Evolutionary conservation across 37 sponge, comb jelly and placozoan species (phyloP), one percentile per base, ranked within the genome.

Genomic region (Beroe ovata): DNA sequence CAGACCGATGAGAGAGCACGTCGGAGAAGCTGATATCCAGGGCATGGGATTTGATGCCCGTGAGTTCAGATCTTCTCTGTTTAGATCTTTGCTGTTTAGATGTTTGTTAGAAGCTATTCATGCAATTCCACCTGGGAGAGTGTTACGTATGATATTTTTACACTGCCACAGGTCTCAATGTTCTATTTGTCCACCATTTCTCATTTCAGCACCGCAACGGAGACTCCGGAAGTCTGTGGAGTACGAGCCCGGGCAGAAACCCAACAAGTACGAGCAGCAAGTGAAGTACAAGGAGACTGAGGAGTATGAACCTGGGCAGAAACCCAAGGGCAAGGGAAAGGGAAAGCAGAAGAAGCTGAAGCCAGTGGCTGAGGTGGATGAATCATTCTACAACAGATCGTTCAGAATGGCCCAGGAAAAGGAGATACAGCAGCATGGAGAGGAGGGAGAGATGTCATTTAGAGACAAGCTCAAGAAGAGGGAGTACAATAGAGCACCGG

Each of bases 391-490:
- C 54, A 42, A 77, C 28, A 33, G 54, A 2, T 77, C 84, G 8
- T 42, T 77, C 42, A 77, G 54, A 25, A 37, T 32, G 54, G 47
- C n/a, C n/a, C 54, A 39, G 28, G 22, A 77, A 54, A 77, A 77
- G 54, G 84, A 77, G 25, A 25, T 38, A 25, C 26, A 37, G 4
- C 22, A 40, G 42, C 19, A 77, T n/a, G 38, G 29, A 4, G 84
- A 77, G 22, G n/a, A 77, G 0, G 84, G 14, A 20, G n/a, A 77
- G 11, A 36, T 39, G 35, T 42, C 54, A 11, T 77, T 77, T 54
- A 38, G 84, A 16, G 84, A 77, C 22, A 77, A 77, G 28, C 84
- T 77, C 54, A 8, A 77, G 8, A 77, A 42, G 36, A 37, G 84
- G 54, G 84, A 77, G 26, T 77, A 77, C 47, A 40, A 21, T 1